Base-by-base conservation (phyloP, 1,140 invertebrate genomes). In the Sminthurides bifidus region DNA sequence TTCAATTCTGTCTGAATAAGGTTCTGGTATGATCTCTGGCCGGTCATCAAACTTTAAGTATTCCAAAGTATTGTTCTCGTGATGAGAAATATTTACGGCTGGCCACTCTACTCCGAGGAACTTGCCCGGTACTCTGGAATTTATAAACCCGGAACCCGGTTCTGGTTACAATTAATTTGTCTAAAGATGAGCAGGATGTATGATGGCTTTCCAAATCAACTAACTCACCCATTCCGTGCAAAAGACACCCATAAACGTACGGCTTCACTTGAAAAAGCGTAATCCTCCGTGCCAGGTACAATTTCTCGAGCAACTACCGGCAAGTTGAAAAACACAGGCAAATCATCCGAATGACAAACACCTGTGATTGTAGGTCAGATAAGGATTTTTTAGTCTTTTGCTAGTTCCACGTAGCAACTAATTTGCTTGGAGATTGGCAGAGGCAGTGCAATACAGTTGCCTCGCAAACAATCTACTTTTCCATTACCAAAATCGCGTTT, bases 261-360 rank as follows among this genome's bases (percentile, higher is more conserved):
- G n/a, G 60, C n/a, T 12, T 44, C 45, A 4, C 37, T 21, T n/a
- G 59, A 61, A 29, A 65, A 59, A 8, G 24, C 29, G 40, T 57
- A 65, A 41, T 65, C 63, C n/a, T 37, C 31, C 24, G 49, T 27
- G 23, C 56, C 57, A 17, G 49, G 54, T 6, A 35, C 10, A 38
- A 65, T 65, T 52, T 59, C 54, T 27, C 53, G 19, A 8, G 59
- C 31, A 30, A 65, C 21, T 2, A 61, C 15, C 6, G 63, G 63
- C 4, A 61, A 50, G 26, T 65, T 56, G 45, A 54, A 65, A 24
- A 65, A 55, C 21, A 61, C 24, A 19, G 43, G 38, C 12, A 65
- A 21, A 23, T 65, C 63, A 52, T 65, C 63, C 4, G 35, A 50
- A 44, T 62, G 56, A 41, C 49, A 54, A 4, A 56, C 50, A 30